Evolutionary conservation across 2,797 vertebrate species (phyloP), one percentile per base, ranked within the genome.

Genomic region (Macroramphosus scolopax): DNA sequence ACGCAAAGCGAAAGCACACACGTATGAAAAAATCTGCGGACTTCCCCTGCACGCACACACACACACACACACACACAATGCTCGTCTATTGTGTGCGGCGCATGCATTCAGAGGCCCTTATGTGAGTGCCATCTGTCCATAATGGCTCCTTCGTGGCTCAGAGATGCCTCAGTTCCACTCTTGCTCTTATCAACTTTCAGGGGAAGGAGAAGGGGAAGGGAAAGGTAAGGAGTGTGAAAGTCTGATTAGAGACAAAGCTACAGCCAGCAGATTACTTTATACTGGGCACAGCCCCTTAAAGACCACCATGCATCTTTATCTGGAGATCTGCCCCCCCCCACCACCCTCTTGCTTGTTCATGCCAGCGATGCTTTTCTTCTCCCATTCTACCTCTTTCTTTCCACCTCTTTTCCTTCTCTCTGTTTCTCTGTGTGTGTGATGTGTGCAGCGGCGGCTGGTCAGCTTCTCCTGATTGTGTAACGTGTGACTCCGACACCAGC

Each of bases 171-270:
- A 54, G 29, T 72, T 76, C 64, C 41, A 59, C 52, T 59, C 46
- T 70, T 68, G 69, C 64, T 81, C 80, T 81, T 84, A 78, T 83
- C 72, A 61, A 57, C 64, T 81, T 81, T 82, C 72, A 81, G 54
- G 49, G 53, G 49, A 74, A 31, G 31, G 43, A n/a, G n/a, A n/a
- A n/a, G n/a, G n/a, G 44, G 22, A 66, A 20, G 52, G 58, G 65
- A 78, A 75, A 79, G 63, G 72, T 72, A 72, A 78, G 72, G 68
- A 57, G 67, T 75, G 71, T 72, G 59, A 76, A 79, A 59, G 68
- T 80, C 58, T 49, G 72, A 80, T 66, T 72, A 51, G 49, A 75
- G 59, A 71, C 62, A 78, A 66, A 73, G 48, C 68, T 45, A 57
- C 53, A 77, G 70, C 73, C 72, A 75, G 60, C 47, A 72, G 59